Evolutionary conservation across 2,797 vertebrate species (phyloP).

Genomic region (Parauchenoglanis punctatus): DNA sequence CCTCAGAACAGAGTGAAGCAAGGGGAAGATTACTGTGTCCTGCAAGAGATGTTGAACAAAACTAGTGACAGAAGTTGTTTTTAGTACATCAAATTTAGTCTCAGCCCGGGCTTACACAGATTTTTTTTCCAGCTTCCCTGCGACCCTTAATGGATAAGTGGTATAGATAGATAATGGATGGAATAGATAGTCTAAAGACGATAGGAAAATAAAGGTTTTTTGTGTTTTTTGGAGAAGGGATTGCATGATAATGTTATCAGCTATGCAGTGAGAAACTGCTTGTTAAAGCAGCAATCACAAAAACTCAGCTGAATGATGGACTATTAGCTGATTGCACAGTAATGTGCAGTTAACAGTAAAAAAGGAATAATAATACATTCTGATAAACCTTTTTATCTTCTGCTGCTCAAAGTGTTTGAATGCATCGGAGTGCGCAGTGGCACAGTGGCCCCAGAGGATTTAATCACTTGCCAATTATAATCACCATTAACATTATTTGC

Average conservation of each 20-base stretch:
- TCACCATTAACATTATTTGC: background rate
- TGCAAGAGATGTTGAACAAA: slow-evolving; percentile 40
- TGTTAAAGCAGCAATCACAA: background rate
- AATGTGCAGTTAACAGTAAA: background rate
- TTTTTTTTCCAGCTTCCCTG: background rate
- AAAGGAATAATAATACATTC: background rate
- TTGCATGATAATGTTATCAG: background rate
- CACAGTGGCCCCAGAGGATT: no score
- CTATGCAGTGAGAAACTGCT: background rate
- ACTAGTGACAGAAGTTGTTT: background rate
- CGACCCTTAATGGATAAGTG: no score
- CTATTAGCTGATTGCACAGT: background rate
- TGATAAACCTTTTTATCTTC: background rate
- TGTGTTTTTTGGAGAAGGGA: background rate
- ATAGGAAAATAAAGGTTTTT: background rate
- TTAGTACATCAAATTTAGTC: background rate
- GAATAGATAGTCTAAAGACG: background rate
- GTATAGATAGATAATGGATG: no score
- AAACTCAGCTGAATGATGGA: background rate
- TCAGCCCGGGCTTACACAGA: background rate
- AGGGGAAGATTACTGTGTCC: slow-evolving; percentile 68
- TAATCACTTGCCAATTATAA: slow-evolving; percentile 1
- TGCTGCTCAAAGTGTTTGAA: background rate
- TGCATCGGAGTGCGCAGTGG: background rate
- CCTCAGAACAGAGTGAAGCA: slow-evolving; percentile 74